Evolutionary conservation across 1,140 invertebrate species (phyloP).

Genomic region (Aphelenchoides besseyi): DNA sequence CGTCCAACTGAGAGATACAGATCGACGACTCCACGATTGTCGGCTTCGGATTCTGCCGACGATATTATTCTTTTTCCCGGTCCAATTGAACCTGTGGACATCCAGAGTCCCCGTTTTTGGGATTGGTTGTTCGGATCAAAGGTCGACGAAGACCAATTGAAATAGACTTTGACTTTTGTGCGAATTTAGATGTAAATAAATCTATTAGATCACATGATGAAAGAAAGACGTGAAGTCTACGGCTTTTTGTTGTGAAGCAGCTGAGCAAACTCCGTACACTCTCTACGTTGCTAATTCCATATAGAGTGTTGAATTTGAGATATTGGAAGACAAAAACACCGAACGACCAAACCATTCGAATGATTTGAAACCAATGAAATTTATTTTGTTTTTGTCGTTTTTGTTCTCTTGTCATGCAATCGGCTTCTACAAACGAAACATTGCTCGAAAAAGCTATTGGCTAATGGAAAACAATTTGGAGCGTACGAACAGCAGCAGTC

Average conservation of each 20-base stretch:
- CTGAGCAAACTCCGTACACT: background rate
- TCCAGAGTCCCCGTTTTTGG: background rate
- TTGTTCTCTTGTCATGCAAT: background rate
- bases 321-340: background rate
- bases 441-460: background rate
- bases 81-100: background rate
- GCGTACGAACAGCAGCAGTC: background rate
- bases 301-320: too few species aligned
- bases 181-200: background rate
- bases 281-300: too few species aligned
- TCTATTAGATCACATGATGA: too few species aligned
- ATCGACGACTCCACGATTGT: too few species aligned
- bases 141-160: background rate
- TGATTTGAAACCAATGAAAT: background rate
- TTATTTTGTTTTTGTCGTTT: background rate
- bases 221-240: too few species aligned
- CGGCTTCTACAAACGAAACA: conserved; percentile 3
- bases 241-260: background rate
- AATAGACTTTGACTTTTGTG: background rate
- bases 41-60: background rate
- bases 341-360: background rate
- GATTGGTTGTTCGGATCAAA: background rate
- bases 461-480: conserved; percentile 5
- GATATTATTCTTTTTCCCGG: background rate
- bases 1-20: too few species aligned